Conservation (phyloP, 2,888 invertebrate genomes). For the Athalia cordata region DNA sequence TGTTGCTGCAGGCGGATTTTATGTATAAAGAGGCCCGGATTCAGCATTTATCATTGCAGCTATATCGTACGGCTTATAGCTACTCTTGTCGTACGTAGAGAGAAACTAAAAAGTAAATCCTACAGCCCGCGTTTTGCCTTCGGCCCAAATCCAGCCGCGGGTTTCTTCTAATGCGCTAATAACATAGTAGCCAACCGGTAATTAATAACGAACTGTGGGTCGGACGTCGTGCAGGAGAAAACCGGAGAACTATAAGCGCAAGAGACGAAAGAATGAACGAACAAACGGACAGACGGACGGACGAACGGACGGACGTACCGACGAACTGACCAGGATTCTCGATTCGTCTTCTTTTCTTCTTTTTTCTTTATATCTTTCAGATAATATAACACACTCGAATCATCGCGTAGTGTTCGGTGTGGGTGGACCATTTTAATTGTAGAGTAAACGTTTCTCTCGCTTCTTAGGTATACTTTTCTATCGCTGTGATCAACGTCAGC, state of each 20-base stretch:
- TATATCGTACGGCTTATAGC: background rate
- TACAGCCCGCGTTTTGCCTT: slow-evolving; percentile 52
- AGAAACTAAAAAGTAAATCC: background rate
- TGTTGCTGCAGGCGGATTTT: slow-evolving; percentile 44
- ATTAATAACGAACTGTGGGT: slow-evolving; percentile 66
- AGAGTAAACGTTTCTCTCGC: slow-evolving; percentile 28
- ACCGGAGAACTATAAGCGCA: background rate
- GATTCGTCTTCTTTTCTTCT: no score
- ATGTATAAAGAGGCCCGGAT: background rate
- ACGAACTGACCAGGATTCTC: no score
- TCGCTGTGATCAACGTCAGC: slow-evolving; percentile 3
- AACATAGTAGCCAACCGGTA: slow-evolving; percentile 69
- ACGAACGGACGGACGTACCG: slow-evolving; percentile 7
- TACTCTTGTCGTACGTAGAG: background rate
- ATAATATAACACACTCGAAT: slow-evolving; percentile 15
- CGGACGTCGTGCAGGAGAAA: slow-evolving; percentile 1
- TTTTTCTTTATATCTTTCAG: slow-evolving; percentile 4
- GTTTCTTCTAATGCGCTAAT: slow-evolving; percentile 72
- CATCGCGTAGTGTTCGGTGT: slow-evolving; percentile 49
- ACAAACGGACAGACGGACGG: slow-evolving; percentile 43
- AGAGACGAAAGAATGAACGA: slow-evolving; percentile 6
- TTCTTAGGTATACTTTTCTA: slow-evolving; percentile 30
- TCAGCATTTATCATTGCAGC: slow-evolving; percentile 40
- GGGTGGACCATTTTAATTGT: slow-evolving; percentile 58
- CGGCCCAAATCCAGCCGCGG: slow-evolving; percentile 61